Percentiles rank a stretch among this genome's conserved stretches.
Evolutionary conservation across 1,140 invertebrate species (phyloP).

Genomic region (Capitella teleta): DNA sequence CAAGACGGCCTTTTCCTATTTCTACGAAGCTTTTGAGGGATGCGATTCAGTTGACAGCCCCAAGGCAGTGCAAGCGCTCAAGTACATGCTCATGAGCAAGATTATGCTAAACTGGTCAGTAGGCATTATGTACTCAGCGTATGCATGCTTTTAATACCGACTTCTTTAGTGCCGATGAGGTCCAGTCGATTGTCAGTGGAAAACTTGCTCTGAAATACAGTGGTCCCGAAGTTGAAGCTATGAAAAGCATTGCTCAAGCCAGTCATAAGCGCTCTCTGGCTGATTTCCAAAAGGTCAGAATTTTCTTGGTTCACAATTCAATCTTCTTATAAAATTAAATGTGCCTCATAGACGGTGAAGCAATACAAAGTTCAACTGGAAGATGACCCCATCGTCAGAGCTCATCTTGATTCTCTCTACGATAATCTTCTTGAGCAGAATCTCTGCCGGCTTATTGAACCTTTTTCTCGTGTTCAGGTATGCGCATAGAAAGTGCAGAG

Average conservation of each 20-base stretch:
- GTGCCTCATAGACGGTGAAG: constrained; percentile 54
- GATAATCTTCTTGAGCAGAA: constrained; percentile 99
- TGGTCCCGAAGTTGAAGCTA: constrained; percentile 89
- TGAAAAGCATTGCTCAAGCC: constrained; percentile 91
- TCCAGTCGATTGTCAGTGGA: constrained; percentile 85
- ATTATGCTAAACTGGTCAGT: constrained; percentile 82
- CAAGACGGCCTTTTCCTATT: constrained; percentile 99
- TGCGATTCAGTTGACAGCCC: constrained; percentile 86
- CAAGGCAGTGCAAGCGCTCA: constrained; percentile 84
- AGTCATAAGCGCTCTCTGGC: constrained; percentile 91
- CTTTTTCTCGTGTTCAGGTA: constrained; percentile 93
- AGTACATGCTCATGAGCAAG: constrained; percentile 98
- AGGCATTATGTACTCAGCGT: neutral
- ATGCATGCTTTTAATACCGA: too few species aligned
- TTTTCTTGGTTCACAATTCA: too few species aligned
- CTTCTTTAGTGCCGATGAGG: constrained; percentile 79
- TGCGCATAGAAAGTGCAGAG: constrained; percentile 24
- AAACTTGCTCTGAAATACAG: constrained; percentile 95
- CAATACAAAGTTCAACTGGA: constrained; percentile 80
- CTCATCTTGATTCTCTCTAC: constrained; percentile 91
- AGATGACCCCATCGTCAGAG: constrained; percentile 90
- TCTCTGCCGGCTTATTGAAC: constrained; percentile 94
- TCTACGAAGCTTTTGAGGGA: constrained; percentile 99
- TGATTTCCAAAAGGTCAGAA: constrained; percentile 70
- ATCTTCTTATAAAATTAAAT: too few species aligned